Conservation (phyloP, 1,140 invertebrate genomes). For the Papilio dardanus region DNA sequence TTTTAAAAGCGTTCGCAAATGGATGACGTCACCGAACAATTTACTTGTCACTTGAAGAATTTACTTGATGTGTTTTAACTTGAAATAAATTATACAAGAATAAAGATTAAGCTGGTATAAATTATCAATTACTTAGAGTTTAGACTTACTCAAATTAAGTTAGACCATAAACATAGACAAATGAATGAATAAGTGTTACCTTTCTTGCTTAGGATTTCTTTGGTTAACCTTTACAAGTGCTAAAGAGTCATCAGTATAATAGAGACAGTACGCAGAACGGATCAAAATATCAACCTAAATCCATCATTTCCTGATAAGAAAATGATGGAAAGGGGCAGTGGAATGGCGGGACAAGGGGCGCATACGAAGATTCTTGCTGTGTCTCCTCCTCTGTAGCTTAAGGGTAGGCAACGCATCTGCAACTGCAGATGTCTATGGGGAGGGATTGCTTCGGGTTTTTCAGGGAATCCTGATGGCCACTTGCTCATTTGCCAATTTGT, state of each 20-base stretch:
- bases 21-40: constrained; percentile 50
- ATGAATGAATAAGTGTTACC: neutral
- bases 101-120: constrained; percentile 7
- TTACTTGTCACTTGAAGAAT: constrained; percentile 39
- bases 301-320: too few relatives aligned
- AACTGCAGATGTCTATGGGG: too few relatives aligned
- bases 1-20: constrained; percentile 53
- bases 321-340: too few relatives aligned
- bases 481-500: too few relatives aligned
- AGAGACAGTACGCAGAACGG: neutral
- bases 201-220: neutral
- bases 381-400: too few relatives aligned
- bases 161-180: neutral
- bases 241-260: too few relatives aligned
- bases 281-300: constrained; percentile 50
- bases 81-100: neutral
- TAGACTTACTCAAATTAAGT: neutral
- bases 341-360: too few relatives aligned
- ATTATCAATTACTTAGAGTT: neutral
- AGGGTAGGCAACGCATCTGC: too few relatives aligned
- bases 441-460: too few relatives aligned
- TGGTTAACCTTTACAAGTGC: too few relatives aligned
- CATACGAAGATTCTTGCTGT: too few relatives aligned
- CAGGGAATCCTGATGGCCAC: too few relatives aligned
- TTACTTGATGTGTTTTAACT: neutral